Conservation (phyloP, 2,888 invertebrate species). For the Athripsodes cinereus region DNA sequence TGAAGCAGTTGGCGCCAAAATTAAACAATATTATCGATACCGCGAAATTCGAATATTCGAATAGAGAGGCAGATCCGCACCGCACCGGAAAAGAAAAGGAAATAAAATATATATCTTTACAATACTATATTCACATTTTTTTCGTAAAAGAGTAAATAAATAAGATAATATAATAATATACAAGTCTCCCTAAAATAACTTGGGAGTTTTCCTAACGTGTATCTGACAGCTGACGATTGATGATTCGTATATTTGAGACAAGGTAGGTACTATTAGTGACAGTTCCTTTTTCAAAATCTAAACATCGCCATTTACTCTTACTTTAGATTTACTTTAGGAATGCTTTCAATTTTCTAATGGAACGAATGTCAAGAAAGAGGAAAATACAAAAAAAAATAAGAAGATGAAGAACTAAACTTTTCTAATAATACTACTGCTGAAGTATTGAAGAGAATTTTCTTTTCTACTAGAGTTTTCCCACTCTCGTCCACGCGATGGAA, state of each 20-base stretch:
- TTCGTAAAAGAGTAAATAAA: no score
- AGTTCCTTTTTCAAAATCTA: slow-evolving; percentile 8
- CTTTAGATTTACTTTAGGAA: neutral
- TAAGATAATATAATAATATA: no score
- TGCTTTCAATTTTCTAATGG: slow-evolving; percentile 6
- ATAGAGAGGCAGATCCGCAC: no score
- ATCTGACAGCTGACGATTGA: slow-evolving; percentile 18
- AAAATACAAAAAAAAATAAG: neutral
- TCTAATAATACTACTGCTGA: no score
- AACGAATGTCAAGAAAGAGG: neutral
- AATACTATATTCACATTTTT: no score
- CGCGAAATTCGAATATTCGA: no score
- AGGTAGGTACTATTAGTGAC: slow-evolving; percentile 3
- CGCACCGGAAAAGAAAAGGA: no score
- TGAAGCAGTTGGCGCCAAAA: no score
- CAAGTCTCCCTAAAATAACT: neutral
- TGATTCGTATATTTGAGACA: slow-evolving; percentile 9
- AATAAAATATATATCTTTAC: no score
- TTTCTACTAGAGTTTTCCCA: slow-evolving; percentile 1
- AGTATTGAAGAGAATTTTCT: neutral
- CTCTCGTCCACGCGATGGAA: slow-evolving; percentile 24
- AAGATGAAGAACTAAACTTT: no score
- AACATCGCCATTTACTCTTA: neutral
- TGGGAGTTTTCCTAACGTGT: slow-evolving; percentile 14
- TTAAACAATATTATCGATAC: no score